Evolutionary conservation across 1,140 invertebrate genomes (phyloP).

Genomic region (Mactra quadrangularis): DNA sequence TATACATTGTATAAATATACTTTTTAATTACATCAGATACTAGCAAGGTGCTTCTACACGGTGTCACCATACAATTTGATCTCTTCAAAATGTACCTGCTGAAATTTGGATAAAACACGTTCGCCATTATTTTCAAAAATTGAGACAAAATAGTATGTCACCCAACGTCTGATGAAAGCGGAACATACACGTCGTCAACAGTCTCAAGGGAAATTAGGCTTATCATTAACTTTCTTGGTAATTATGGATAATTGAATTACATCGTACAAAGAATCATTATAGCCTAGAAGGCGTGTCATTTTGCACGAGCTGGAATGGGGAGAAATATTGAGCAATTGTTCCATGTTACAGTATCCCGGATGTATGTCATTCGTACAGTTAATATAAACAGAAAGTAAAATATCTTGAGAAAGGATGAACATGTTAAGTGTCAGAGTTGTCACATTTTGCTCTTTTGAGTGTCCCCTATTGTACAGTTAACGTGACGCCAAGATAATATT

Average conservation of each 20-base stretch:
- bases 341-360: not conserved
- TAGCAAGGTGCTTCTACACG: no score
- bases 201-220: constrained; percentile 40
- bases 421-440: not conserved
- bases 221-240: constrained; percentile 49
- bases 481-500: no score
- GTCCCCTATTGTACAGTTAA: no score
- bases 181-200: not conserved
- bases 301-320: not conserved
- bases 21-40: no score
- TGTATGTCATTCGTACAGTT: not conserved
- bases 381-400: not conserved
- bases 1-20: no score
- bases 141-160: constrained; percentile 42
- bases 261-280: constrained; percentile 45
- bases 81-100: no score
- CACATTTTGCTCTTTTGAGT: no score
- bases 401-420: not conserved
- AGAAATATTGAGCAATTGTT: not conserved
- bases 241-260: constrained; percentile 58
- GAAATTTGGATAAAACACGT: no score
- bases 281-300: constrained; percentile 11
- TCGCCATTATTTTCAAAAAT: constrained; percentile 6
- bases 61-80: no score
- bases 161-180: not conserved